Evolutionary conservation across 2,797 vertebrate genomes (phyloP), one percentile per base, ranked within the genome.

Genomic region (Oreochromis mossambicus): DNA sequence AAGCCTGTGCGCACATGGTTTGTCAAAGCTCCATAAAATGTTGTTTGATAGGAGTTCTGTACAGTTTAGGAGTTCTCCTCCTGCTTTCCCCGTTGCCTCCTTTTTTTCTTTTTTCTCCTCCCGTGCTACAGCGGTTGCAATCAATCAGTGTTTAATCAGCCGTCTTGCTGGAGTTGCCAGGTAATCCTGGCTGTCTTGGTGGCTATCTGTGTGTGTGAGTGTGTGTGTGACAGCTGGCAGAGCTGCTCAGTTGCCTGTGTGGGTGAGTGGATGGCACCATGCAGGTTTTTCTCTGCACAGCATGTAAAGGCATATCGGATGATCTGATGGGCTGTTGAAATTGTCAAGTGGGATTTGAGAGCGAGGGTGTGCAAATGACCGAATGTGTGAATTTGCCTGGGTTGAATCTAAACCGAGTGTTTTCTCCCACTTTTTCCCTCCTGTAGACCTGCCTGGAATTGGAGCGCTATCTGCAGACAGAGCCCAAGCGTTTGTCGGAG

Each of bases 381-480:
- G 26, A 56, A 86, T 76, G 77, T 26, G 12, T 78, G 61, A 83
- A 85, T 77, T 51, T 55, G 29, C 68, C 54, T 78, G 78, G 87
- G 78, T 34, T 78, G 56, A 88, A 46, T 83, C 34, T 80, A 81
- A 91, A 82, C 48, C 6, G 46, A 88, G 21, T 83, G 12, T 77
- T 61, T 38, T 75, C 17, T 80, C 17, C 24, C 24, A 4, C 36
- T 86, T 63, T 77, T 63, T 70, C 38, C 19, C 13, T 81, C 85
- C 88, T 89, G 32, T 93, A 99, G 99, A 99, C 99, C 78, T 99
- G 98, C 93, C 95, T 99, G 85, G 98, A 99, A 87, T 88, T 99
- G 95, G 99, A 99, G 93, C 97, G 99, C 56, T 99, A 99, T 90
- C 97, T 99, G 87, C 99, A 99, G 96, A 99, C 99, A 0, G 99